A percentile compares a stretch with the other conserved stretches of the same genome.
phyloP scores from a whole-genome alignment of 2,888 invertebrate genomes.

The Amphipoea oculea region DNA sequence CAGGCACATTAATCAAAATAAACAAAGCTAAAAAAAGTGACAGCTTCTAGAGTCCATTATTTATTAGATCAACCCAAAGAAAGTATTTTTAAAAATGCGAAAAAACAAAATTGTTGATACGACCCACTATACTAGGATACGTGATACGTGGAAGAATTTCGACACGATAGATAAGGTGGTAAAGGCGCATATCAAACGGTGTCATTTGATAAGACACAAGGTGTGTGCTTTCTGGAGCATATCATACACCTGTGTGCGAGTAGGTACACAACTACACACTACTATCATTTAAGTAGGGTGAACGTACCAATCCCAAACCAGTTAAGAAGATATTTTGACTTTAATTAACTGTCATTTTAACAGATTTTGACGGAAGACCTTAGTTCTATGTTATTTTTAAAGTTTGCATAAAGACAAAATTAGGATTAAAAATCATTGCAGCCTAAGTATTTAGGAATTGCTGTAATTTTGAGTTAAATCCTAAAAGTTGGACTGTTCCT shows the following conservation, averaged over 20 bases:
- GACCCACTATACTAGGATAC: slow-evolving; percentile 72
- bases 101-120: slow-evolving; percentile 46
- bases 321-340: no score
- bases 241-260: slow-evolving; percentile 67
- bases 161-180: slow-evolving; percentile 88
- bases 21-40: no score
- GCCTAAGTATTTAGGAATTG: no score
- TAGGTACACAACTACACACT: slow-evolving; percentile 38
- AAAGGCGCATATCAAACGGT: slow-evolving; percentile 88
- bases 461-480: no score
- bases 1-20: not conserved
- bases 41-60: not conserved
- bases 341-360: no score
- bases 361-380: no score
- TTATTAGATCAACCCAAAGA: slow-evolving; percentile 2
- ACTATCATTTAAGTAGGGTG: slow-evolving; percentile 3
- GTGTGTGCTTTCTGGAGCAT: slow-evolving; percentile 85
- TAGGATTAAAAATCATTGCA: no score
- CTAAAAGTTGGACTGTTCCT: no score
- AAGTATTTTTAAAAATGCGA: slow-evolving; percentile 40
- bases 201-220: slow-evolving; percentile 88
- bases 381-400: no score
- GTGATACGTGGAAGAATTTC: slow-evolving; percentile 89
- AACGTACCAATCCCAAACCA: no score
- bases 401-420: no score